Percentiles rank a stretch among this genome's conserved stretches.
Conservation (phyloP, 2,888 invertebrate genomes). For the Lamproptera curius region DNA sequence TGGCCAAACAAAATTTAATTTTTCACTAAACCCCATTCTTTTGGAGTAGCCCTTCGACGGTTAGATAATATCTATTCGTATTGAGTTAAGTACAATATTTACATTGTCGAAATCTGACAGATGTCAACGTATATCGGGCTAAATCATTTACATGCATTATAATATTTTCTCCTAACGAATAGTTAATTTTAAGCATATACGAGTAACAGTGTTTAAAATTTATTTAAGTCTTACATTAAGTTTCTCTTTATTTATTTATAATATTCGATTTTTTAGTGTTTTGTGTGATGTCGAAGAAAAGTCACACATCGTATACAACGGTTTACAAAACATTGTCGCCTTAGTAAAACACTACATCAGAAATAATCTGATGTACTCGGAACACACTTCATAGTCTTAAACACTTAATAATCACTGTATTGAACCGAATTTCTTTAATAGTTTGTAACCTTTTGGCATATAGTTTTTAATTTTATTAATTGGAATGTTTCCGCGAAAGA, state of each 20-base stretch:
- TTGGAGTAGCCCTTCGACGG: slow-evolving; percentile 28
- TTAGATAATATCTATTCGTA: slow-evolving; percentile 43
- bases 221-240: slow-evolving; percentile 60
- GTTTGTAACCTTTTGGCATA: slow-evolving; percentile 48
- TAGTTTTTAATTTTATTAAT: slow-evolving; percentile 26
- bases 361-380: slow-evolving; percentile 28
- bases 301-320: slow-evolving; percentile 76
- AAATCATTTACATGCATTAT: slow-evolving; percentile 63
- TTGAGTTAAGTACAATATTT: slow-evolving; percentile 56
- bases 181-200: slow-evolving; percentile 70
- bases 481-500: slow-evolving; percentile 8
- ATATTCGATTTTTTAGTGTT: slow-evolving; percentile 55
- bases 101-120: slow-evolving; percentile 39
- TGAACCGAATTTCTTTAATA: slow-evolving; percentile 27
- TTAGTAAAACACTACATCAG: slow-evolving; percentile 53
- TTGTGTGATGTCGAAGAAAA: slow-evolving; percentile 63
- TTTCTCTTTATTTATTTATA: slow-evolving; percentile 56
- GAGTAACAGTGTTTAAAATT: slow-evolving; percentile 76
- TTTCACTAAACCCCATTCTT: slow-evolving; percentile 33
- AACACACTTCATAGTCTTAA: slow-evolving; percentile 35
- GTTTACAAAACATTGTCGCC: slow-evolving; percentile 69
- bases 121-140: slow-evolving; percentile 46
- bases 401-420: slow-evolving; percentile 27
- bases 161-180: slow-evolving; percentile 69
- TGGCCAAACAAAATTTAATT: slow-evolving; percentile 40